These are phyloP conservation scores for Dermochelys coriacea DNA, from an alignment of 2,797 vertebrate species.

Conservation along the genomic window DNA sequence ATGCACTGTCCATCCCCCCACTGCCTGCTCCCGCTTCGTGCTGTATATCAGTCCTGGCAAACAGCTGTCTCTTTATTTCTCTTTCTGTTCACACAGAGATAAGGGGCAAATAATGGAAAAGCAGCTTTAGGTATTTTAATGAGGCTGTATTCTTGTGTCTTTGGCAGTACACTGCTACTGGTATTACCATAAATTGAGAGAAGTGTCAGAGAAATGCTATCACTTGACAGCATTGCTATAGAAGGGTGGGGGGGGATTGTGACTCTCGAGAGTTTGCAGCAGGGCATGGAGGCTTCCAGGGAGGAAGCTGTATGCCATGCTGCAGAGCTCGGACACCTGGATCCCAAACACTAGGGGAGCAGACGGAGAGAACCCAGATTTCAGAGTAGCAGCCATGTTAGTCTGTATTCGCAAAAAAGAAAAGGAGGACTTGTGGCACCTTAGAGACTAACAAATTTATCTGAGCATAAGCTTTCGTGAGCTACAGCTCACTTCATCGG, in stretches of 20 bases:
- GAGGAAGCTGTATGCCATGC: not conserved
- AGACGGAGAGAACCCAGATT: not conserved
- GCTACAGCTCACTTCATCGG: no score
- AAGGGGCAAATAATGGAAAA: slow-evolving; percentile 67
- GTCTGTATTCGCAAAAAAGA: no score
- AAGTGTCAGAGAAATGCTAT: not conserved
- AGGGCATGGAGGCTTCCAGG: rapidly evolving
- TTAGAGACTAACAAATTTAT: no score
- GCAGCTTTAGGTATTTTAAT: slow-evolving; percentile 68
- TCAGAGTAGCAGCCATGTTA: no score
- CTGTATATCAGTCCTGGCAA: not conserved
- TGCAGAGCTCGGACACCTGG: rapidly evolving
- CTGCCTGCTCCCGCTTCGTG: not conserved
- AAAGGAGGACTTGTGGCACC: no score
- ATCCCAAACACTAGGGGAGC: not conserved
- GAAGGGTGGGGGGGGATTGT: not conserved
- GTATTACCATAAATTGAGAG: slow-evolving; percentile 22
- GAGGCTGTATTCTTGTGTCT: slow-evolving; percentile 50
- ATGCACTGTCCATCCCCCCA: not conserved
- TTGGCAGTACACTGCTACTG: slow-evolving; percentile 28
- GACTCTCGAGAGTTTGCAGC: rapidly evolving
- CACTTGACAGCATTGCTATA: rapidly evolving
- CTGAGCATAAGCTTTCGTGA: no score
- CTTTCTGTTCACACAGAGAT: slow-evolving; percentile 67
- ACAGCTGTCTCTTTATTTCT: slow-evolving; percentile 51